These are phyloP conservation scores for Zaprionus vittiger DNA, from an alignment of 1,140 invertebrate genomes.

Conservation along the genomic window DNA sequence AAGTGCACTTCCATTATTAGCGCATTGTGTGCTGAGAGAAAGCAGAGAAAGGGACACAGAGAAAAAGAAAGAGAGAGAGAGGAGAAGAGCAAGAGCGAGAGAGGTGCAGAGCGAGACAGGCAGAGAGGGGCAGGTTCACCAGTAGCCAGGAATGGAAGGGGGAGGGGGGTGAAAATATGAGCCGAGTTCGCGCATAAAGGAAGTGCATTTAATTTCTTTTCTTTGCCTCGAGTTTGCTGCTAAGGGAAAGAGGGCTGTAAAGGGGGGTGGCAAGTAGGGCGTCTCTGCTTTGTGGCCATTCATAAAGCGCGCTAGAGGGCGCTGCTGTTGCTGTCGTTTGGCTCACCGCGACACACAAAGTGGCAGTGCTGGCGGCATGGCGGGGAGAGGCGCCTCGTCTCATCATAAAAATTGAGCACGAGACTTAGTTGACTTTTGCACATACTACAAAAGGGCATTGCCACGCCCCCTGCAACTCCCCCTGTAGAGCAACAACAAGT, in stretches of 20 bases:
- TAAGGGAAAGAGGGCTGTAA: not conserved
- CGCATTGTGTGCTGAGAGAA: constrained; percentile 57
- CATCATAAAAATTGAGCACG: constrained; percentile 78
- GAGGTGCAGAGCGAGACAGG: not conserved
- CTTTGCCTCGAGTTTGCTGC: constrained; percentile 52
- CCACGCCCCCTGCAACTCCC: not conserved
- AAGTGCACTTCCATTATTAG: constrained; percentile 82
- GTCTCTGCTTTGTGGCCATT: constrained; percentile 61
- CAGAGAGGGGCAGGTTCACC: not conserved
- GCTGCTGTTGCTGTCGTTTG: constrained; percentile 32
- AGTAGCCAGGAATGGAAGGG: too few relatives aligned
- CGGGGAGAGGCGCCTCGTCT: not conserved
- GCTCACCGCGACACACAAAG: constrained; percentile 62
- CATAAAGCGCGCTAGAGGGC: constrained; percentile 33
- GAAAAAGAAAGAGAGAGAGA: not conserved
- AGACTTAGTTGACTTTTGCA: constrained; percentile 79
- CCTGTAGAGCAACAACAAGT: constrained; percentile 23
- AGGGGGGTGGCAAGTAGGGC: not conserved
- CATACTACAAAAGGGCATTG: constrained; percentile 72
- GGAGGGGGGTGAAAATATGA: constrained; percentile 20
- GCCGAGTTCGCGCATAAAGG: constrained; percentile 63
- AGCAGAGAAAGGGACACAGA: not conserved
- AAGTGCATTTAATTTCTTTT: constrained; percentile 83
- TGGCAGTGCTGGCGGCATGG: constrained; percentile 16
- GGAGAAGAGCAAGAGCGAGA: not conserved